Conservation (phyloP, 2,113 vertebrate species). For the Meriones unguiculatus region DNA sequence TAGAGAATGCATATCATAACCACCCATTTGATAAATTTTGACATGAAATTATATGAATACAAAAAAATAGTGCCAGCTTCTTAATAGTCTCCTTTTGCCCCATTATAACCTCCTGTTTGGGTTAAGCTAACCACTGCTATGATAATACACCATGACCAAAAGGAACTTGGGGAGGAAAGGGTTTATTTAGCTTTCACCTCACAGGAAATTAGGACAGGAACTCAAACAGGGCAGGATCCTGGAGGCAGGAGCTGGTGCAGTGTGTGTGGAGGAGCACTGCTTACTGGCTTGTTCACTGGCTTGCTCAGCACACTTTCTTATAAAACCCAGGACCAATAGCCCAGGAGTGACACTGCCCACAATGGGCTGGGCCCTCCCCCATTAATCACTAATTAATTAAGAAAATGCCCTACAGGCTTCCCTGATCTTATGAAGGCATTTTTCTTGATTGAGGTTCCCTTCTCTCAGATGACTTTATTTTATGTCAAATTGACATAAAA, state of each 20-base stretch:
- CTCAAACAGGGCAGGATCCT: neutral
- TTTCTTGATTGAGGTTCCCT: neutral
- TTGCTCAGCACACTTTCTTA: neutral
- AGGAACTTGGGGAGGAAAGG: neutral
- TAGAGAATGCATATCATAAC: neutral
- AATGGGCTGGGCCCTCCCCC: neutral
- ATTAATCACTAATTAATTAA: neutral
- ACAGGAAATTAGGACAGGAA: neutral
- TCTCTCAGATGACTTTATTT: neutral
- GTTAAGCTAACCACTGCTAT: neutral
- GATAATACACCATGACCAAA: neutral
- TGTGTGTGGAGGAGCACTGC: neutral
- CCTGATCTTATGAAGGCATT: neutral
- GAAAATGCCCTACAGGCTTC: neutral
- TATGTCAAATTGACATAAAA: neutral
- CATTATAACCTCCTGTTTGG: neutral
- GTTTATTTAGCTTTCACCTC: neutral
- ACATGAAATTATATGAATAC: neutral
- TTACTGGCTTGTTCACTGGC: neutral
- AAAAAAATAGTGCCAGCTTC: neutral
- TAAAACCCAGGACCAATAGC: neutral
- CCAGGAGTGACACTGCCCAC: neutral
- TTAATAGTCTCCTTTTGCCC: neutral
- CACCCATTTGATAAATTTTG: conserved; percentile 17
- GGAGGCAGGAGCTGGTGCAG: neutral